These are phyloP conservation scores for Malurus leucopterus DNA, from an alignment of 2,797 vertebrate genomes.

Conservation along the genomic window DNA sequence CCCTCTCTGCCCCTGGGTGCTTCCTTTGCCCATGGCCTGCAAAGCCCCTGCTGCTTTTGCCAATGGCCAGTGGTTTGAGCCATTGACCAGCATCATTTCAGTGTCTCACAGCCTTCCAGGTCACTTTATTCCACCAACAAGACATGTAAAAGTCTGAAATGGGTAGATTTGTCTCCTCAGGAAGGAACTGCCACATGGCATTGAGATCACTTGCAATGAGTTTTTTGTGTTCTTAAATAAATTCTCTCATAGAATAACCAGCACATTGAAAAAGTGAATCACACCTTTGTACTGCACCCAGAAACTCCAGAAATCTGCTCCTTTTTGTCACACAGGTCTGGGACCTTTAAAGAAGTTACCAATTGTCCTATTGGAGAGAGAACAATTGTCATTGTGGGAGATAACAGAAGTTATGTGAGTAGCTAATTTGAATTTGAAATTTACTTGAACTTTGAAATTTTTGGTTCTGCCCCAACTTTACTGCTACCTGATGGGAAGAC, in stretches of 20 bases:
- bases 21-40: background rate
- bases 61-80: fast-evolving
- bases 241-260: background rate
- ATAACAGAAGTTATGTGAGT: fast-evolving
- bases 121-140: background rate
- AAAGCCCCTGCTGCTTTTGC: too few relatives aligned
- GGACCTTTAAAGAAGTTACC: background rate
- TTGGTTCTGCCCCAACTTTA: background rate
- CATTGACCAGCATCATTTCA: fast-evolving
- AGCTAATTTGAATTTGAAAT: background rate
- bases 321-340: background rate
- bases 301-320: background rate
- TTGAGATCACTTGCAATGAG: background rate
- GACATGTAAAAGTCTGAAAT: fast-evolving
- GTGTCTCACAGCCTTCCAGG: background rate
- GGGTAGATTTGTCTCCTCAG: background rate
- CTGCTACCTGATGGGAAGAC: background rate
- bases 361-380: fast-evolving
- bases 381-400: background rate
- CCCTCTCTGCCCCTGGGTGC: background rate
- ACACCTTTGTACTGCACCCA: background rate
- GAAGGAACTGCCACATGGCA: background rate
- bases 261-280: background rate
- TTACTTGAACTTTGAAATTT: background rate
- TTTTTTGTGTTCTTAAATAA: background rate